Conservation (phyloP, 1,140 invertebrate genomes). For the Musca domestica region DNA sequence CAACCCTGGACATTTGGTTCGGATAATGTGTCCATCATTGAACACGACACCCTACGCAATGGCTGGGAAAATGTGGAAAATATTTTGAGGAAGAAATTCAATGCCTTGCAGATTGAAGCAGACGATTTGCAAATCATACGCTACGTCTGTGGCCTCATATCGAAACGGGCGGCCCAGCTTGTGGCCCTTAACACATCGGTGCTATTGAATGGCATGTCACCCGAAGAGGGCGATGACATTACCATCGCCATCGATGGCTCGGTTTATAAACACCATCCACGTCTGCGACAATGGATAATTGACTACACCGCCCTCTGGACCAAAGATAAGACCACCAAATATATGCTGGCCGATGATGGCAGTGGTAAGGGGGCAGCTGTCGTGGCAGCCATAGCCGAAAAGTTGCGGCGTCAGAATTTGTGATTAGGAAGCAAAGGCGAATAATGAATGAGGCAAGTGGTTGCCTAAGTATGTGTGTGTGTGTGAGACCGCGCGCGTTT, state of each 20-base stretch:
- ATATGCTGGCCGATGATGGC: slow-evolving; percentile 92
- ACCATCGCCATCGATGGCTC: slow-evolving; percentile 91
- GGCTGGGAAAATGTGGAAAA: slow-evolving; percentile 12
- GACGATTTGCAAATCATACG: slow-evolving; percentile 34
- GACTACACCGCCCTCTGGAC: slow-evolving; percentile 73
- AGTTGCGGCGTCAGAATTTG: slow-evolving; percentile 21
- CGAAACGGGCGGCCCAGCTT: slow-evolving; percentile 77
- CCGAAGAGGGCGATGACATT: slow-evolving; percentile 57
- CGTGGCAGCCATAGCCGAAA: slow-evolving; percentile 81
- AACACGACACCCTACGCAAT: slow-evolving; percentile 53
- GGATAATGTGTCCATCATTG: slow-evolving; percentile 88
- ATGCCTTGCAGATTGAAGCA: slow-evolving; percentile 5
- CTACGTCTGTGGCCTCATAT: slow-evolving; percentile 80
- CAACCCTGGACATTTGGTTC: slow-evolving; percentile 74
- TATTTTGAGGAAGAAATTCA: slow-evolving; percentile 20
- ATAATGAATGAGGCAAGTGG: no score
- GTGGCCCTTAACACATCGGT: slow-evolving; percentile 73
- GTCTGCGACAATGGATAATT: slow-evolving; percentile 84
- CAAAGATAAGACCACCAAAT: slow-evolving; percentile 57
- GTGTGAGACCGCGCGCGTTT: no score
- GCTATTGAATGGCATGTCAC: slow-evolving; percentile 72
- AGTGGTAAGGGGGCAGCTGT: slow-evolving; percentile 93
- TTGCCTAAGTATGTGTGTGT: no score
- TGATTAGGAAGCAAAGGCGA: no score
- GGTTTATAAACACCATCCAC: slow-evolving; percentile 89